Evolutionary conservation across 2,113 vertebrate species (phyloP).

Genomic region (Phaetusa simplex): DNA sequence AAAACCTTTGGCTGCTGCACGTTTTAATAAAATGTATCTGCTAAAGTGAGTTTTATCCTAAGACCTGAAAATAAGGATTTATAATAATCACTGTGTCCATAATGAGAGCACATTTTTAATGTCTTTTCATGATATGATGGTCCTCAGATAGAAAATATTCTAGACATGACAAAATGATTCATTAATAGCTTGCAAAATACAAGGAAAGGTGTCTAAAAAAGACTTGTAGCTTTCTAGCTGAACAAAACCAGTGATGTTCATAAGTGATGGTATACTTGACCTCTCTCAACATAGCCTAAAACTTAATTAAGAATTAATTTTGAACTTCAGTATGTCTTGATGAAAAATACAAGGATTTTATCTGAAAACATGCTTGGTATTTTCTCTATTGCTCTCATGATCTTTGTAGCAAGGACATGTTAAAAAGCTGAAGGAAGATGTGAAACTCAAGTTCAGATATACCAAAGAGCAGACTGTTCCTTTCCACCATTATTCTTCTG

Average conservation of each 20-base stretch:
- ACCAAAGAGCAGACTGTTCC: background rate
- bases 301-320: constrained; percentile 12
- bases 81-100: background rate
- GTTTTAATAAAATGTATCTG: background rate
- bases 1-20: background rate
- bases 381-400: background rate
- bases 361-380: background rate
- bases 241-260: background rate
- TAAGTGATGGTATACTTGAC: background rate
- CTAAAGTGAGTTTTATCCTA: background rate
- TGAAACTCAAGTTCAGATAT: background rate
- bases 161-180: constrained; percentile 15
- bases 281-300: background rate
- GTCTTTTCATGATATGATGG: background rate
- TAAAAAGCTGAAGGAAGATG: background rate
- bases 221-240: background rate
- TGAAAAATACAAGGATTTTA: background rate
- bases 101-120: constrained; percentile 3
- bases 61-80: background rate
- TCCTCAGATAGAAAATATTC: constrained; percentile 18
- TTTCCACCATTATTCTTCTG: background rate
- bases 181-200: background rate
- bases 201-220: background rate
- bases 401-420: background rate
- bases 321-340: background rate